Percentiles rank a stretch among this genome's conserved stretches.
phyloP scores from a whole-genome alignment of 2,113 vertebrate genomes.

The Pachypanchax playfairii region DNA sequence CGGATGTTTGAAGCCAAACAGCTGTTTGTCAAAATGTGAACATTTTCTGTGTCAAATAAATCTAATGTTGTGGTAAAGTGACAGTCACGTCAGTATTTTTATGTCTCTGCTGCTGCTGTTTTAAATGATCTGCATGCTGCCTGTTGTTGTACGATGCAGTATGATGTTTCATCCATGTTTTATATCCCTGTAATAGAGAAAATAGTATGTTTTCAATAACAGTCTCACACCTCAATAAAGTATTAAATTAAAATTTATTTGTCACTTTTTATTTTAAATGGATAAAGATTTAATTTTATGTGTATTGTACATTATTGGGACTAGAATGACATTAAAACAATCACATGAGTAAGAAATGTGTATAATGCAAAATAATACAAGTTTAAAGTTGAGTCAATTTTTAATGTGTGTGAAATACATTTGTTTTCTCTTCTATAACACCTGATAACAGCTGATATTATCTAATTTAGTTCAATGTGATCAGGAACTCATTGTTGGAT shows the following conservation, averaged over 20 bases:
- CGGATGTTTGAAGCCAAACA: not conserved
- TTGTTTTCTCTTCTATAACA: too few relatives aligned
- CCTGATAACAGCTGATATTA: too few relatives aligned
- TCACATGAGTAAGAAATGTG: too few relatives aligned
- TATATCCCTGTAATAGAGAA: constrained; percentile 3
- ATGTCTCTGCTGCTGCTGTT: too few relatives aligned
- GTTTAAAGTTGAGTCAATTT: too few relatives aligned
- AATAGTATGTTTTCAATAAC: constrained; percentile 32
- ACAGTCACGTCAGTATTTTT: constrained; percentile 8
- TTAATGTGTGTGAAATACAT: too few relatives aligned
- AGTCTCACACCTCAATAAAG: constrained; percentile 60
- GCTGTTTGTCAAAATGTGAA: constrained; percentile 20
- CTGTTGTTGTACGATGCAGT: constrained; percentile 22
- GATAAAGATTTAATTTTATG: too few relatives aligned
- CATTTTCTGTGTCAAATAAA: constrained; percentile 6
- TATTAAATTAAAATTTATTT: constrained; percentile 4
- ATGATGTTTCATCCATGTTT: constrained; percentile 17
- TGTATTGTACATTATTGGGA: not conserved
- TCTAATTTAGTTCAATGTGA: too few relatives aligned
- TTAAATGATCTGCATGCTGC: constrained; percentile 43
- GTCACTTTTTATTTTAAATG: not conserved
- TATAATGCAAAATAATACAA: not conserved
- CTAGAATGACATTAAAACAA: too few relatives aligned
- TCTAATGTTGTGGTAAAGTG: not conserved
- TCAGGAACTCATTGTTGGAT: too few relatives aligned